Evolutionary conservation across 2,888 invertebrate genomes (phyloP).

Genomic region (Chalcosyrphus nemorum): DNA sequence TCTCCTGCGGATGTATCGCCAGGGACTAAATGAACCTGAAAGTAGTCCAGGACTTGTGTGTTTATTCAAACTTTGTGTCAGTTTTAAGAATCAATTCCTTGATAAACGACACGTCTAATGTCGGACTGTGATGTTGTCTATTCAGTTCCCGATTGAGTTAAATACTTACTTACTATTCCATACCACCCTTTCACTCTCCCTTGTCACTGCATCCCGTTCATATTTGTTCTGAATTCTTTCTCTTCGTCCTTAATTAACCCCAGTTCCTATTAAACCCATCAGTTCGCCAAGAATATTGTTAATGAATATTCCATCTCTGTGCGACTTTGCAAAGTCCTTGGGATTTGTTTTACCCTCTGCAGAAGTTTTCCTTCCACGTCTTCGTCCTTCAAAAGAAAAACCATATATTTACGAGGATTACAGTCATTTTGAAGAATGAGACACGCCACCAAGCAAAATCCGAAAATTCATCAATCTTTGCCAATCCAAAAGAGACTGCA

Average conservation of each 20-base stretch:
- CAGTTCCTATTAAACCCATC: not conserved
- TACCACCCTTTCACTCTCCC: no score
- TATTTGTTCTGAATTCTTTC: no score
- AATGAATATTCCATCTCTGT: conserved; percentile 45
- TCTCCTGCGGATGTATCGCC: no score
- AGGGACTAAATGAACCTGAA: no score
- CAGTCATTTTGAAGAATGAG: conserved; percentile 68
- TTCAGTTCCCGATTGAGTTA: no score
- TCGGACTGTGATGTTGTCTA: no score
- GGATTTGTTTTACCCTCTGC: not conserved
- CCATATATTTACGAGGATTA: conserved; percentile 72
- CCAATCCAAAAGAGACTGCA: conserved; percentile 61
- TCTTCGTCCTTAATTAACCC: conserved; percentile 9
- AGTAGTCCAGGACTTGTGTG: no score
- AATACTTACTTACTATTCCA: no score
- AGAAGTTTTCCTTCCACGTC: conserved; percentile 15
- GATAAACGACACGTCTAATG: no score
- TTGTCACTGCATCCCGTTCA: no score
- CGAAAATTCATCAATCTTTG: conserved; percentile 72
- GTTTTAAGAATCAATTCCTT: no score
- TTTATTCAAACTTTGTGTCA: no score
- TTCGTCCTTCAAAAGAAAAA: conserved; percentile 56
- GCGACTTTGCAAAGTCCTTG: conserved; percentile 44
- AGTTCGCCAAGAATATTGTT: conserved; percentile 41
- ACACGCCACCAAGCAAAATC: conserved; percentile 64